A percentile compares a stretch with the other conserved stretches of the same genome.
phyloP scores from a whole-genome alignment of 64 coral and sea anemone species.

The Porites lutea region DNA sequence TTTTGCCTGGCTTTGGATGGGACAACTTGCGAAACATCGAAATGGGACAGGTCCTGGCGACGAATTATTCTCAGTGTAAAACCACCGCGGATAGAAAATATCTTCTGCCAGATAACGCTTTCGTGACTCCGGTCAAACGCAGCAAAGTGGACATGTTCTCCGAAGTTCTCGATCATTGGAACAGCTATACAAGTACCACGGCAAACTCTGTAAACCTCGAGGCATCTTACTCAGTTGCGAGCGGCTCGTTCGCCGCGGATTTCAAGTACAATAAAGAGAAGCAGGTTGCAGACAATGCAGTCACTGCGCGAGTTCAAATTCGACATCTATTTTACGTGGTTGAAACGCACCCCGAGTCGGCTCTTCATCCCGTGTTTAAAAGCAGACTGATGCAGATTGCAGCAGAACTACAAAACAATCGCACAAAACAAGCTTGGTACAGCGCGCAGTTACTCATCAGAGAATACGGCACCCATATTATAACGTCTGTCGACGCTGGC shows the following conservation, averaged over 20 bases:
- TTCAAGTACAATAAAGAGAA: slow-evolving; percentile 72
- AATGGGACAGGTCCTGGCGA: slow-evolving; percentile 63
- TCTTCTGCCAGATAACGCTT: slow-evolving; percentile 70
- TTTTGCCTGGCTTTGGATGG: slow-evolving; percentile 75
- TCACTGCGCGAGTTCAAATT: slow-evolving; percentile 67
- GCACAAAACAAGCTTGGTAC: slow-evolving; percentile 70
- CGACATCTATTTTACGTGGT: slow-evolving; percentile 73
- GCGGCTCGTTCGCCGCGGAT: slow-evolving; percentile 70
- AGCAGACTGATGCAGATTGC: slow-evolving; percentile 12
- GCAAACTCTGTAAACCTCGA: slow-evolving; percentile 74
- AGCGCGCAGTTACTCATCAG: slow-evolving; percentile 46
- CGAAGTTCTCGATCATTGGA: slow-evolving; percentile 69
- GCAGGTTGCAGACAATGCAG: slow-evolving; percentile 39
- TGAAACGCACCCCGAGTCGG: slow-evolving; percentile 22
- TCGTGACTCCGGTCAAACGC: slow-evolving; percentile 70
- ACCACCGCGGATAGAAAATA: slow-evolving; percentile 79
- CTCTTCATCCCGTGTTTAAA: slow-evolving; percentile 2
- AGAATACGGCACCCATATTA: slow-evolving; percentile 69
- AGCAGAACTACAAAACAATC: slow-evolving; percentile 43
- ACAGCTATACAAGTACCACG: slow-evolving; percentile 53
- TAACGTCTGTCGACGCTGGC: slow-evolving; percentile 57
- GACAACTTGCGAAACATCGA: slow-evolving; percentile 81
- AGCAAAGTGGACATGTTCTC: slow-evolving; percentile 80
- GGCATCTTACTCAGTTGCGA: slow-evolving; percentile 56
- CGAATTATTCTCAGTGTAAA: slow-evolving; percentile 74